Conservation (phyloP, 2,888 invertebrate genomes). For the Trichopoda pennipes region DNA sequence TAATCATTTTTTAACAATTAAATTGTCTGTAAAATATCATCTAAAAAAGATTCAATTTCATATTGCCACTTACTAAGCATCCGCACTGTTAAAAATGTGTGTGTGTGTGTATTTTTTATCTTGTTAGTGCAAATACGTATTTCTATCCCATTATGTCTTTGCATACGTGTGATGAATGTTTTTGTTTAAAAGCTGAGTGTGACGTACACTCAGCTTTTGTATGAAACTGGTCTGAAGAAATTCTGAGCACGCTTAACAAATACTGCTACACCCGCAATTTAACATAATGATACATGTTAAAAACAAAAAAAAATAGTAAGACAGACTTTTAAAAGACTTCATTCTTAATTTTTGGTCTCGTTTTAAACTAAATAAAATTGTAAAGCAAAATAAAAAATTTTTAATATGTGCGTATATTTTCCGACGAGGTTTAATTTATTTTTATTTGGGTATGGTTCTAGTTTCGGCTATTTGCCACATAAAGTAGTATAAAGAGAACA, state of each 20-base stretch:
- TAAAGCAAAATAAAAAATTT: neutral
- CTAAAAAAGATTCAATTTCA: neutral
- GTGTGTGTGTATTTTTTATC: neutral
- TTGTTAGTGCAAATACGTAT: neutral
- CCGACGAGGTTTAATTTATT: too few relatives aligned
- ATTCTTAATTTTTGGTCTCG: neutral
- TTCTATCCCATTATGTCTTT: neutral
- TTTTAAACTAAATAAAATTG: neutral
- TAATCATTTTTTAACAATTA: neutral
- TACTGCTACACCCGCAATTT: constrained; percentile 4
- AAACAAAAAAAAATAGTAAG: constrained; percentile 43
- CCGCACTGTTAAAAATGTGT: neutral
- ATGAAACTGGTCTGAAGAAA: constrained; percentile 34
- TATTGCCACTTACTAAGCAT: neutral
- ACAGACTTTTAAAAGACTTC: neutral
- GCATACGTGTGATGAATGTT: neutral
- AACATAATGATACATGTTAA: constrained; percentile 63
- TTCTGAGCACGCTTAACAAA: constrained; percentile 53
- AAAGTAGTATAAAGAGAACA: too few relatives aligned
- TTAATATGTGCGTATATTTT: too few relatives aligned
- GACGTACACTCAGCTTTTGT: neutral
- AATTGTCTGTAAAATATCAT: too few relatives aligned
- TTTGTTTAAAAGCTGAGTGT: constrained; percentile 2
- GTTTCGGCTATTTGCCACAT: too few relatives aligned
- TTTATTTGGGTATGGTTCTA: too few relatives aligned